A percentile compares a stretch with the other conserved stretches of the same genome.
These are phyloP conservation scores for Notamacropus eugenii DNA, from an alignment of 2,797 vertebrate genomes.

Conservation along the genomic window DNA sequence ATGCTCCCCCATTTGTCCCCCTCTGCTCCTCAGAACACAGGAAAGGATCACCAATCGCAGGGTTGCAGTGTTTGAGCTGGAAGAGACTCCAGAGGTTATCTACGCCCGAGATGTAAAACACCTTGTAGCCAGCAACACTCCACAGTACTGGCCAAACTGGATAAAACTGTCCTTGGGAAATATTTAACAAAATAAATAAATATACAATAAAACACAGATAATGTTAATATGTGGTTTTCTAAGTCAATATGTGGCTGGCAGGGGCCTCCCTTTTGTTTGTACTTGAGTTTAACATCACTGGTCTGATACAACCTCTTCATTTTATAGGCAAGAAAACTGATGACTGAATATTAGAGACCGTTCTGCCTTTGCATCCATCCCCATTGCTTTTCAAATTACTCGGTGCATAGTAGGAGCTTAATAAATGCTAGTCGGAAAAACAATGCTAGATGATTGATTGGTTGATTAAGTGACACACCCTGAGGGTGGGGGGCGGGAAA, in stretches of 20 bases:
- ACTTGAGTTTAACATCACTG: background rate
- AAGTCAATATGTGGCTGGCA: background rate
- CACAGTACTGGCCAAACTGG: background rate
- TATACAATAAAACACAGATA: background rate
- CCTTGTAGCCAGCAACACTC: background rate
- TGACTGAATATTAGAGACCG: background rate
- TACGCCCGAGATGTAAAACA: background rate
- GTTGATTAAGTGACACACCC: background rate
- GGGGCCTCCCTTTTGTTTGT: background rate
- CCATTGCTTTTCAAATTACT: background rate
- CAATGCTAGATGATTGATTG: background rate
- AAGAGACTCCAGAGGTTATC: background rate
- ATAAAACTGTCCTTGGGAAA: background rate
- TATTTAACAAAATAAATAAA: background rate
- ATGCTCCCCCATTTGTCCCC: background rate
- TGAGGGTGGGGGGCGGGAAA: fast-evolving
- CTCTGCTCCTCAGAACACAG: background rate
- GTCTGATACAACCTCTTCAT: background rate
- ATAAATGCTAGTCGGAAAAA: background rate
- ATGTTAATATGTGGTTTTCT: background rate
- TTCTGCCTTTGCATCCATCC: background rate
- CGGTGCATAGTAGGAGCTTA: background rate
- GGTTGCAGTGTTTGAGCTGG: background rate
- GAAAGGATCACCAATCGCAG: background rate
- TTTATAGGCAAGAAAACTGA: background rate